Evolutionary conservation across 2,113 vertebrate species (phyloP), one percentile per base, ranked within the genome.

Genomic region (Vidua macroura): DNA sequence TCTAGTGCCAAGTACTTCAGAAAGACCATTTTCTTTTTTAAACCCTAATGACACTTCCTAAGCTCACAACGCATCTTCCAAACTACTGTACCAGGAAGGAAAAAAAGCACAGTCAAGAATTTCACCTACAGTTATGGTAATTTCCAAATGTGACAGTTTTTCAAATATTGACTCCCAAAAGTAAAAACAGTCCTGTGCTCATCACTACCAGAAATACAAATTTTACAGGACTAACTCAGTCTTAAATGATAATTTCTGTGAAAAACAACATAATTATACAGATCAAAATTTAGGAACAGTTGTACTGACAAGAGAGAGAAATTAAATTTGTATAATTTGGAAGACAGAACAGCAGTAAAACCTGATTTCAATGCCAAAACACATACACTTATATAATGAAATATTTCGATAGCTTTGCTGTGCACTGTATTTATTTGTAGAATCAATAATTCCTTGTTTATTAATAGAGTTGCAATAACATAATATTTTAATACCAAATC

Each of bases 311-410:
- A 74, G 11, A 75, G 14, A 74, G 3, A 11, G 52, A 88, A 86
- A 37, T 5, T 0, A 83, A 68, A 37, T 37, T 31, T 1, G 27
- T 11, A 37, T 17, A n/a, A 48, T 77, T 48, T 30, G 67, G 30
- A 92, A 88, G 21, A 88, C 1, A 70, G 74, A 74, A 68, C 9
- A 67, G 10, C 18, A 41, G 13, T 43, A 72, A 94, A 90, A 70
- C 2, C 4, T 49, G 4, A 49, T 43, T 66, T 80, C 64, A 83
- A 70, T n/a, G 22, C 17, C 3, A 4, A 77, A 77, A 63, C 20
- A 59, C 0, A 0, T 12, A 31, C 5, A 3, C 9, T 27, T 21
- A 3, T 4, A 60, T 5, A 56, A 31, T 25, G 18, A 82, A 66
- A 59, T 46, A 30, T 55, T 53, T 66, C 25, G 6, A 48, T 13